Conservation (phyloP, 2,797 vertebrate genomes). For the Parotocinclus haroldoi region DNA sequence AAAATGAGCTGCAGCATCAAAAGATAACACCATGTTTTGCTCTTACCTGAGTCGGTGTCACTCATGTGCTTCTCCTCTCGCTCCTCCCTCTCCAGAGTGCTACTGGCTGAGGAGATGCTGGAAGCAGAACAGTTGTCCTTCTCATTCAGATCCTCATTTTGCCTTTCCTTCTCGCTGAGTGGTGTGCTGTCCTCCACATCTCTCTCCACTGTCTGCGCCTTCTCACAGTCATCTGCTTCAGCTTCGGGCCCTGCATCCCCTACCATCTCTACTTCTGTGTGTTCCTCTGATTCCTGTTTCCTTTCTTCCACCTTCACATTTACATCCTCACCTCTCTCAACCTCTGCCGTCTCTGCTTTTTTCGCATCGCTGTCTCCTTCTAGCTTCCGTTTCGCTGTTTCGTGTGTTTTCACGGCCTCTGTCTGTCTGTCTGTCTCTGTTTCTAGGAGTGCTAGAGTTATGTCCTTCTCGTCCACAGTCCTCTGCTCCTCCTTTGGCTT, state of each 20-base stretch:
- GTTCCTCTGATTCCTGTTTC: slow-evolving; percentile 40
- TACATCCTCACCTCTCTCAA: slow-evolving; percentile 28
- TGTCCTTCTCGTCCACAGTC: slow-evolving; percentile 34
- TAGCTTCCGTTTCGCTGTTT: slow-evolving; percentile 23
- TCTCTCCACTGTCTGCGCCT: slow-evolving; percentile 71
- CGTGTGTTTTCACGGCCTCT: slow-evolving; percentile 40
- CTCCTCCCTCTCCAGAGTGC: slow-evolving; percentile 95
- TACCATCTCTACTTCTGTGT: slow-evolving; percentile 57
- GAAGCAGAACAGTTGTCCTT: slow-evolving; percentile 97
- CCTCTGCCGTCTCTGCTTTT: slow-evolving; percentile 38
- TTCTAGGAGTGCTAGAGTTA: slow-evolving; percentile 15
- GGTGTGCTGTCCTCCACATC: slow-evolving; percentile 79
- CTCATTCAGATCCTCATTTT: slow-evolving; percentile 96
- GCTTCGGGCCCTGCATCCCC: slow-evolving; percentile 59
- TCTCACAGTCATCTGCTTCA: slow-evolving; percentile 67
- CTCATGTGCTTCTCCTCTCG: slow-evolving; percentile 82
- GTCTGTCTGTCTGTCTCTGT: slow-evolving; percentile 35
- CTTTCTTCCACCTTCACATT: slow-evolving; percentile 43
- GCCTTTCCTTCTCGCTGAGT: slow-evolving; percentile 94
- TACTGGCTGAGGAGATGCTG: slow-evolving; percentile 95
- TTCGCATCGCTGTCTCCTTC: slow-evolving; percentile 36
- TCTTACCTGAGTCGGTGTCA: slow-evolving; percentile 81
- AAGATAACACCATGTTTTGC: no score
- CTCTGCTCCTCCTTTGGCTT: slow-evolving; percentile 48
- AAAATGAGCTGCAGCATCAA: no score